These are phyloP conservation scores for Phymatocera aterrima DNA, from an alignment of 2,888 invertebrate species.

Conservation along the genomic window DNA sequence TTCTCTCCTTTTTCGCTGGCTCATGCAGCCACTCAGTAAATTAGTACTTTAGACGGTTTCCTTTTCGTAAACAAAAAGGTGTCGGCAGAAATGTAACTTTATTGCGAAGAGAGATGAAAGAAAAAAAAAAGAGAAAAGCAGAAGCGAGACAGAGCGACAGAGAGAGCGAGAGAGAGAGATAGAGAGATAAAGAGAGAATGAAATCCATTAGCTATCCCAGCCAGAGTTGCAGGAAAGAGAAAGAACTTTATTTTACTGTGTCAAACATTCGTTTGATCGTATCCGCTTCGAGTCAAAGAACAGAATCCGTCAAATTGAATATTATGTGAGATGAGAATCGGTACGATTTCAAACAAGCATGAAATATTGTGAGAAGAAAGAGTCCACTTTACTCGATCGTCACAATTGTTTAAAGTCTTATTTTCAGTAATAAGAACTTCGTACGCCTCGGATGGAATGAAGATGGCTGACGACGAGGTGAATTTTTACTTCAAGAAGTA, in stretches of 20 bases:
- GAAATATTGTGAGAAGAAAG: background rate
- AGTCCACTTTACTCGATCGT: no score
- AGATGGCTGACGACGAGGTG: background rate
- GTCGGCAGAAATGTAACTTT: conserved; percentile 34
- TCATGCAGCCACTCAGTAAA: conserved; percentile 34
- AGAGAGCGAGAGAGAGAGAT: no score
- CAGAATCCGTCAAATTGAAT: conserved; percentile 4
- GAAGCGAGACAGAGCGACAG: no score
- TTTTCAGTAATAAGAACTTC: background rate
- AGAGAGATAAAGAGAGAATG: background rate
- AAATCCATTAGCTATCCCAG: conserved; percentile 19
- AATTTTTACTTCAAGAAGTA: background rate
- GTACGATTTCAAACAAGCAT: background rate
- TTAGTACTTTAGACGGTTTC: conserved; percentile 31
- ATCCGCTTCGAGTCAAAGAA: conserved; percentile 20
- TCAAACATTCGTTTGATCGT: conserved; percentile 31
- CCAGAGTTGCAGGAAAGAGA: background rate
- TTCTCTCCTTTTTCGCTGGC: conserved; percentile 23
- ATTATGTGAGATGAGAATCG: conserved; percentile 6
- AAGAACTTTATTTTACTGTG: conserved; percentile 18
- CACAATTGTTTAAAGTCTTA: background rate
- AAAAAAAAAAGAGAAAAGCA: background rate
- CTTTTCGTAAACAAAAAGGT: conserved; percentile 26
- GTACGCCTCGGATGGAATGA: background rate
- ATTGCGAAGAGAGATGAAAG: conserved; percentile 24